phyloP scores from a whole-genome alignment of 2,113 vertebrate genomes.

The Hemiprocne comata region DNA sequence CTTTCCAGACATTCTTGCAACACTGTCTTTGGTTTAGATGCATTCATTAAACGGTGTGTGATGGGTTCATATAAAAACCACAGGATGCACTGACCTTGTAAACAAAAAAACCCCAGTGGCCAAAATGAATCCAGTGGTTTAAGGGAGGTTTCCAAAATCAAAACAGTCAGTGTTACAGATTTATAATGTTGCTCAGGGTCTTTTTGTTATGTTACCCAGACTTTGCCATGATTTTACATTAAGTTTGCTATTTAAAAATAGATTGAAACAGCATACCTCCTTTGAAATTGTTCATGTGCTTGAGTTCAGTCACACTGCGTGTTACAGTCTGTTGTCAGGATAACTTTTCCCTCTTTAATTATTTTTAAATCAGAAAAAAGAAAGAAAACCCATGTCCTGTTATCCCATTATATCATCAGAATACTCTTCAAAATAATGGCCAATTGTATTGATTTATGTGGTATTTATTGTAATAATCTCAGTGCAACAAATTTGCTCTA shows the following conservation, averaged over 20 bases:
- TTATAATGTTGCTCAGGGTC: conserved; percentile 47
- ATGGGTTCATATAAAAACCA: conserved; percentile 9
- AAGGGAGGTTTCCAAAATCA: conserved; percentile 50
- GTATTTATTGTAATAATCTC: conserved; percentile 26
- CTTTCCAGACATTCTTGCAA: conserved; percentile 5
- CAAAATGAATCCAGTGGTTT: conserved; percentile 34
- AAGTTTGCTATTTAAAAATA: conserved; percentile 41
- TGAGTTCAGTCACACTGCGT: conserved; percentile 34
- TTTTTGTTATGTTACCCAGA: conserved; percentile 33
- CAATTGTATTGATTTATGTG: neutral
- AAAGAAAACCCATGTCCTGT: neutral
- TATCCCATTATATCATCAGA: neutral
- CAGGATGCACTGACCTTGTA: conserved; percentile 42
- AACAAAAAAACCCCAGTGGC: conserved; percentile 33
- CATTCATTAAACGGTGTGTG: conserved; percentile 29
- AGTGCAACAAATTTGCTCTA: neutral
- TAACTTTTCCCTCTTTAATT: neutral
- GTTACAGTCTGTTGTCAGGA: neutral
- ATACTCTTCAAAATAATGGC: conserved; percentile 48
- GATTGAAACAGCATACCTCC: conserved; percentile 19
- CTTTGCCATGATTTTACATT: conserved; percentile 48
- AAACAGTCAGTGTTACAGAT: conserved; percentile 54
- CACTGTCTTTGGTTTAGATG: neutral
- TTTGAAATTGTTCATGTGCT: conserved; percentile 23
- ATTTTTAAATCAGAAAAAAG: neutral